Base-by-base conservation (phyloP, 1,140 invertebrate species). In the Drosophila orosa region DNA sequence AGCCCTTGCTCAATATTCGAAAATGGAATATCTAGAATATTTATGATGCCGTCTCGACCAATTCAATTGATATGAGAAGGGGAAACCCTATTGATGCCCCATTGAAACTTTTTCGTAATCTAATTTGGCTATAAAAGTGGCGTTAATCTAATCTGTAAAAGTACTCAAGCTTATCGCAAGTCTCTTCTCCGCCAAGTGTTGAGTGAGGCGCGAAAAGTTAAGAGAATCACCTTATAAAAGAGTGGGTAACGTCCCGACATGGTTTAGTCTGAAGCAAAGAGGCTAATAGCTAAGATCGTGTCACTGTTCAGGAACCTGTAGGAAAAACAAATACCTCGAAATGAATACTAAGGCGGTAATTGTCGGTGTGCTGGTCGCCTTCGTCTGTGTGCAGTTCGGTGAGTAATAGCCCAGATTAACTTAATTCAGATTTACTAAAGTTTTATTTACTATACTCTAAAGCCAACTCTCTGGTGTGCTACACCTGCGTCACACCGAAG, bases 391-490 rank as follows among this genome's bases (percentile, higher is more conserved):
- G 39, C 76, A 68, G 35, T 65, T 71, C 5, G 84, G 84, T 87
- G 19, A 74, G 80, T 76, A 24, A 47, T 17, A 15, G 2, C 3
- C 0, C 6, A 15, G 42, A 12, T 5, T 10, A 31, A 15, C 9
- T 24, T 8, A 17, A 6, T 5, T 3, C 10, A 3, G 15, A 1
- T 1, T 22, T 10, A 24, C 10, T 27, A 2, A 24, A 15, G 7
- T 1, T 52, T 13, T 37, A 25, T 35, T 0, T n/a, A 12, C 8
- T 10, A 7, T 12, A 17, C 22, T n/a, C 12, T 13, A 47, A 25
- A 87, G 84, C 31, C 24, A 33, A 39, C n/a, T 80, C 84, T 0
- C 37, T 89, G 59, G 73, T 58, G 12, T 89, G 84, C 17, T 89
- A 89, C 42, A 72, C 65, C 5, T 89, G 84, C 13, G 19, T 22